These are phyloP conservation scores for Ichneumon xanthorius DNA, from an alignment of 2,888 invertebrate species.

Conservation along the genomic window DNA sequence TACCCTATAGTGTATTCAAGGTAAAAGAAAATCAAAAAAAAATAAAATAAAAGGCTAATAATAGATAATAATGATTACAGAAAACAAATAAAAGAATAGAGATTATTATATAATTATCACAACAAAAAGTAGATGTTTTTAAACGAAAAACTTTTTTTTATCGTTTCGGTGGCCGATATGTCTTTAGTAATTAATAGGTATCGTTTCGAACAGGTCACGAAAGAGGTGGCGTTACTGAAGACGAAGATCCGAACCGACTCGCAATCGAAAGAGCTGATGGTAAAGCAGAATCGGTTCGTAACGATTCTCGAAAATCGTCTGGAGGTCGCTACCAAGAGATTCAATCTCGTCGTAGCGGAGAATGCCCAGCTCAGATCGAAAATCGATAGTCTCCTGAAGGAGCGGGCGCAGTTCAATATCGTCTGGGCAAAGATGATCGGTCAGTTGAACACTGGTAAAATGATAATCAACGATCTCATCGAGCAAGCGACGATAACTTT, in stretches of 20 bases:
- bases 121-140: neutral
- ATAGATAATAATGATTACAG: too few relatives aligned
- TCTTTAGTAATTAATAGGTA: constrained; percentile 13
- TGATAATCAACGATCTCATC: constrained; percentile 93
- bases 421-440: constrained; percentile 92
- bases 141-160: neutral
- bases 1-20: too few relatives aligned
- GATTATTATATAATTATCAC: too few relatives aligned
- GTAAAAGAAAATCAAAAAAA: too few relatives aligned
- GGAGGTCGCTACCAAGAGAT: constrained; percentile 91
- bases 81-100: too few relatives aligned
- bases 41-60: too few relatives aligned
- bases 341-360: constrained; percentile 90
- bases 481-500: constrained; percentile 95
- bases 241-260: constrained; percentile 85
- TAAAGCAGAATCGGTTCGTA: constrained; percentile 86
- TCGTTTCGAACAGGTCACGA: constrained; percentile 81
- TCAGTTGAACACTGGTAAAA: constrained; percentile 92
- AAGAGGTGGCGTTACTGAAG: constrained; percentile 83
- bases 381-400: constrained; percentile 93
- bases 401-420: constrained; percentile 93
- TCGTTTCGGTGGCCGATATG: neutral
- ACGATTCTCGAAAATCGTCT: constrained; percentile 91
- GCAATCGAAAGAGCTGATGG: constrained; percentile 85
- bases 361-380: constrained; percentile 91